Evolutionary conservation across 2,888 invertebrate genomes (phyloP), one percentile per base, ranked within the genome.

Genomic region (Spisula solida): DNA sequence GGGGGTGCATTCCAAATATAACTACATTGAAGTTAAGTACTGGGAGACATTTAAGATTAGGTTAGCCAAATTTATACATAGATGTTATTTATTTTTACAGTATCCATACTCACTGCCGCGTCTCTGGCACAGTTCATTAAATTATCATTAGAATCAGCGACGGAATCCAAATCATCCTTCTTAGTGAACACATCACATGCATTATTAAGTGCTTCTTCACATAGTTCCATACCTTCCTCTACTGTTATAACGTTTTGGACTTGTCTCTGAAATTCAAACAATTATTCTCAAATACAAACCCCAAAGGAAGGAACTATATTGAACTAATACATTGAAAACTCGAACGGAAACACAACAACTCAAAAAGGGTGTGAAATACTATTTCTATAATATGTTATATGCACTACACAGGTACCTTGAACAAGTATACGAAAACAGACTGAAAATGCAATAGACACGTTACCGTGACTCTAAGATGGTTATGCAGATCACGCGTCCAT

Each of bases 121-220:
- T 88, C 87, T 51, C 47, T 16, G 18, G 81, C 80, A 84, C 87
- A 88, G 70, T 88, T 88, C 8, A 81, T 66, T n/a, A 88, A 66
- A 14, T 79, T 88, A 47, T 79, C 79, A 41, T 80, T 84, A 16
- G 79, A 51, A 34, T 84, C 81, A 6, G 70, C 34, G 0, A 88
- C 51, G 4, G 75, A 51, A 31, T 60, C 66, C 2, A 88, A 70
- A 31, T 88, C 47, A 29, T 88, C 87, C n/a, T 80, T 84, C 10
- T 79, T 66, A 0, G 66, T n/a, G 31, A 84, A 88, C 14, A 84
- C 60, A 31, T 25, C n/a, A 80, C 87, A 88, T 18, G 82, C 31
- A 16, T 8, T 51, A 48, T 29, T 81, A 1, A 86, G 51, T 51
- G 48, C 51, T 0, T 81, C 56, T 16, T 25, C 25, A 82, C 86